These are phyloP conservation scores for Martes martes DNA, from an alignment of 2,113 vertebrate species.

Conservation along the genomic window DNA sequence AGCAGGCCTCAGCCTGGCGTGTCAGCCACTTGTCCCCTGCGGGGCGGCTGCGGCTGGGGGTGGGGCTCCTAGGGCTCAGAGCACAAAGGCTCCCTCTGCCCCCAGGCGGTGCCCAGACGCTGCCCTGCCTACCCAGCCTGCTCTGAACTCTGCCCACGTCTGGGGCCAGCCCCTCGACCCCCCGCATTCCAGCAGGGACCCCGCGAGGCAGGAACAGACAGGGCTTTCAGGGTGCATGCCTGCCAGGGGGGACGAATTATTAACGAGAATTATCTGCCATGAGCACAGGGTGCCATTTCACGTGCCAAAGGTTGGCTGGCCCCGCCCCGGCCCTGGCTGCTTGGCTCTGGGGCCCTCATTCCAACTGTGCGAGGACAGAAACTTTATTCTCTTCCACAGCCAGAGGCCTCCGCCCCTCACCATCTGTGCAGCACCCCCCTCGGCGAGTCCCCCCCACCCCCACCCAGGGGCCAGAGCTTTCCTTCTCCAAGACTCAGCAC, in stretches of 20 bases:
- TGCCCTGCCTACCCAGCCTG: neutral
- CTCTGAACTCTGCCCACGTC: slow-evolving; percentile 57
- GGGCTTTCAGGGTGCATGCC: slow-evolving; percentile 58
- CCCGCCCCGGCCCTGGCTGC: slow-evolving; percentile 22
- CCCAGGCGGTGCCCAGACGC: slow-evolving; percentile 17
- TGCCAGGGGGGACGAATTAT: slow-evolving; percentile 28
- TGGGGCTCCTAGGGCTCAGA: neutral
- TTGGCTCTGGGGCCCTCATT: slow-evolving; percentile 68
- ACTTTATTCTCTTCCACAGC: slow-evolving; percentile 61
- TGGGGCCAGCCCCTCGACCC: slow-evolving; percentile 13
- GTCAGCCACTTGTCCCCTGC: neutral
- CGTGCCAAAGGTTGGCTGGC: slow-evolving; percentile 62
- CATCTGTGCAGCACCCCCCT: slow-evolving; percentile 18
- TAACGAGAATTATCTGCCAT: slow-evolving; percentile 45
- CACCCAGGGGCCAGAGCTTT: neutral
- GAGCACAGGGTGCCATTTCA: slow-evolving; percentile 63
- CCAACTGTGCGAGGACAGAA: slow-evolving; percentile 61
- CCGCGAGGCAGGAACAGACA: slow-evolving; percentile 58
- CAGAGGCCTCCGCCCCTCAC: neutral
- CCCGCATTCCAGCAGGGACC: slow-evolving; percentile 58
- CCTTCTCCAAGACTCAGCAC: neutral
- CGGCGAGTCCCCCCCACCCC: neutral
- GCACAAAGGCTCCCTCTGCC: slow-evolving; percentile 48
- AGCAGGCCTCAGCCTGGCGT: neutral
- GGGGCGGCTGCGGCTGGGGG: neutral